Evolutionary conservation across 2,113 vertebrate genomes (phyloP), one percentile per base, ranked within the genome.

Genomic region (Myotis davidii): DNA sequence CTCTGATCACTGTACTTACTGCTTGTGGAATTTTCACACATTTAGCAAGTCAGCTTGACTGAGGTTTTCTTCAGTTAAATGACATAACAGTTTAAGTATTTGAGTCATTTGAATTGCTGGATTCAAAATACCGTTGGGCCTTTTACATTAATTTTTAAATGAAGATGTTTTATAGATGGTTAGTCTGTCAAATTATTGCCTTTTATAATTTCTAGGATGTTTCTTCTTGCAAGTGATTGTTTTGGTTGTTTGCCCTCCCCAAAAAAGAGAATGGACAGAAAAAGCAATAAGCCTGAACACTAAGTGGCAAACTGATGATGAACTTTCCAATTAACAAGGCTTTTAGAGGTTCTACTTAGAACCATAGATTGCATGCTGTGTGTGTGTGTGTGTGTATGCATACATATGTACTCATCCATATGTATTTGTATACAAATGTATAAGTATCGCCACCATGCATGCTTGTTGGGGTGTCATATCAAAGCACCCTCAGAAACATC

Each of bases 61-160:
- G 21, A 69, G 70, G 11, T 76, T 94, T 90, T 34, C 39, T 97
- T 82, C 56, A 37, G 27, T 85, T 70, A 77, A 50, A 25, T 8
- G n/a, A 42, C 23, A 82, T 45, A 65, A 59, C 8, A 88, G 29
- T 69, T 91, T 88, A 92, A 76, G 27, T 45, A 88, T 67, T 91
- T 94, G 59, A 89, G 77, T 67, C 64, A 54, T 82, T 95, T 54
- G 61, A 85, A 64, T 88, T 88, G 45, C 48, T 90, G 23, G 14
- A 25, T 84, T 81, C 21, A 79, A 85, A 77, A 87, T 65, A 88
- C 32, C 61, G 17, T 61, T 84, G 45, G 88, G 27, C 25, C 69
- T 93, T 89, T 94, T 50, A 64, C 21, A 56, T 73, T 74, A 54
- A 82, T 65, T 83, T 96, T 94, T 65, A 61, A 56, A 92, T 88